A percentile compares a stretch with the other conserved stretches of the same genome.
phyloP scores from a whole-genome alignment of 2,888 invertebrate species.

The Rosalia funebris region DNA sequence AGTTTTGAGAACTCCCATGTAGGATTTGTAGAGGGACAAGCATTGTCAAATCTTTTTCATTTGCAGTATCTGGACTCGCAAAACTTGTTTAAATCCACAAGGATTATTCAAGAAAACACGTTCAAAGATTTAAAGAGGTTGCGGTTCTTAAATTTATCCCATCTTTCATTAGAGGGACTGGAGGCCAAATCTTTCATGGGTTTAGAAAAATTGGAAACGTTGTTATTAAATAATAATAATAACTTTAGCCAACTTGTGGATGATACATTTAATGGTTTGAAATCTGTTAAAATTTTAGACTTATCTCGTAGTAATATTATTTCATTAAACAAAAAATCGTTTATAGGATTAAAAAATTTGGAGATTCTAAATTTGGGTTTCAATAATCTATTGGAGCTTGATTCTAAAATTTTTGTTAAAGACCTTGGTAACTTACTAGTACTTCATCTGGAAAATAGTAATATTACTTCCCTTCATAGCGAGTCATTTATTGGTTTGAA shows the following conservation, averaged over 20 bases:
- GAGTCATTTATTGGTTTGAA: conserved; percentile 22
- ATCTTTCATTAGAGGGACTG: conserved; percentile 4
- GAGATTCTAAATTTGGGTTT: conserved; percentile 26
- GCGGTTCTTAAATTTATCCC: conserved; percentile 8
- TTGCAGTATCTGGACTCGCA: conserved; percentile 11
- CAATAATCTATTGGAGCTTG: conserved; percentile 29
- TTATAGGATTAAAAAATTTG: conserved; percentile 21
- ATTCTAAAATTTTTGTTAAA: background rate
- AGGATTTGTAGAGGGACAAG: background rate
- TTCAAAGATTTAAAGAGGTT: conserved; percentile 18
- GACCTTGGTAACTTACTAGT: conserved; percentile 2
- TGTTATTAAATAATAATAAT: conserved; percentile 33
- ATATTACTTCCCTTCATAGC: conserved; percentile 17
- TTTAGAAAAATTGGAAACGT: background rate
- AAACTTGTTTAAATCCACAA: conserved; percentile 14
- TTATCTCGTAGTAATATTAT: conserved; percentile 5
- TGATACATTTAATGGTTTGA: conserved; percentile 30
- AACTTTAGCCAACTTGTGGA: conserved; percentile 26
- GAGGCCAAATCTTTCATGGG: conserved; percentile 19
- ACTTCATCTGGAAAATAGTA: conserved; percentile 34
- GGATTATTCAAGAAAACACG: background rate
- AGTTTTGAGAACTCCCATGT: conserved; percentile 5
- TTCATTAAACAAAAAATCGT: conserved; percentile 24
- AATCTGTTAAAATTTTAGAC: conserved; percentile 24
- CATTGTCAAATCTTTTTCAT: conserved; percentile 13